Conservation (phyloP, 2,797 vertebrate species). For the Sylvilagus floridanus region DNA sequence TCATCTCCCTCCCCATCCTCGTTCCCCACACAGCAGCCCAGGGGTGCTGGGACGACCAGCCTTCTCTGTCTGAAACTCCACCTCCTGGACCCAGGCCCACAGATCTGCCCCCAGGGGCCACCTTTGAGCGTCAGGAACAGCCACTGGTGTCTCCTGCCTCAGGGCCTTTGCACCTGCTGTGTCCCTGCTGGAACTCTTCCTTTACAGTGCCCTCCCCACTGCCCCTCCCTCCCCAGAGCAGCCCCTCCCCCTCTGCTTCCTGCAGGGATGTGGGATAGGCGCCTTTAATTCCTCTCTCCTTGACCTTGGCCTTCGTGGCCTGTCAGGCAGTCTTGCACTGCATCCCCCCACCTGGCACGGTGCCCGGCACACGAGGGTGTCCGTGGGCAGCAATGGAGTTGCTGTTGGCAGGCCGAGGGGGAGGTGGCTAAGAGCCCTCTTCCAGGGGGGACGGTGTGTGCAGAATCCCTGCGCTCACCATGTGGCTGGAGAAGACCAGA, state of each 20-base stretch:
- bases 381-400: not conserved
- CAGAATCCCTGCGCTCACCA: not conserved
- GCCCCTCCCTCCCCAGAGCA: too few relatives aligned
- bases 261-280: too few relatives aligned
- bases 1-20: not conserved
- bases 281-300: not conserved
- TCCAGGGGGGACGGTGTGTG: not conserved
- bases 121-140: not conserved
- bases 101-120: too few relatives aligned
- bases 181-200: not conserved
- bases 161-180: not conserved
- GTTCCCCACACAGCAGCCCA: not conserved
- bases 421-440: not conserved
- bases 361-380: rapidly evolving
- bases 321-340: rapidly evolving
- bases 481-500: not conserved
- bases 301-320: not conserved
- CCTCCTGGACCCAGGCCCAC: not conserved
- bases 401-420: not conserved
- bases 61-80: not conserved
- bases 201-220: not conserved
- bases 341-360: not conserved
- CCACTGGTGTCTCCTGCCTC: not conserved
- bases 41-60: not conserved
- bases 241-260: not conserved